Percentiles rank a stretch among this genome's conserved stretches.
phyloP scores from a whole-genome alignment of 1,140 invertebrate species.

The Mamestra configurata region DNA sequence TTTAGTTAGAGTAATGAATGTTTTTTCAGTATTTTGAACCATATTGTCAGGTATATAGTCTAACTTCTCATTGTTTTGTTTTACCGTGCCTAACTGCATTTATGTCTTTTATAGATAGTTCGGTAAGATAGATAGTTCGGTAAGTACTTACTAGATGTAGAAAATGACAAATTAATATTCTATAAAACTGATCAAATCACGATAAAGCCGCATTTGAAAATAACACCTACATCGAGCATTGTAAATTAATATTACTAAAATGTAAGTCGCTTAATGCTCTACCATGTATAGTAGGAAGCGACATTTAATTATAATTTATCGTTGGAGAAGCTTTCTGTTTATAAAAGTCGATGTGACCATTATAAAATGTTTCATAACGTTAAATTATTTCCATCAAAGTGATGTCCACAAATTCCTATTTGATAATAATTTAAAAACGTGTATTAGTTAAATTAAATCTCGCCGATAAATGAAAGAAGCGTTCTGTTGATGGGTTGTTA shows the following conservation, averaged over 20 bases:
- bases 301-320: conserved; percentile 43
- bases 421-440: conserved; percentile 54
- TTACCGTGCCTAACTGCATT: too few species aligned
- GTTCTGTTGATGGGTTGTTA: conserved; percentile 62
- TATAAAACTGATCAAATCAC: conserved; percentile 33
- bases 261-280: conserved; percentile 35
- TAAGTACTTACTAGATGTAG: too few species aligned
- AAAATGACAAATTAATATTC: background rate
- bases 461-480: conserved; percentile 63
- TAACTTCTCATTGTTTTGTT: too few species aligned
- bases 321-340: conserved; percentile 28
- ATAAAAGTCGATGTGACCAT: conserved; percentile 37
- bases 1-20: background rate
- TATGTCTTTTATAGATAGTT: too few species aligned
- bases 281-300: conserved; percentile 16
- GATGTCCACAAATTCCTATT: conserved; percentile 49
- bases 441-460: conserved; percentile 60
- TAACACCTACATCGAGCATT: background rate
- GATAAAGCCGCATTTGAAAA: conserved; percentile 17
- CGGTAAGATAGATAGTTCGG: too few species aligned
- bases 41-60: too few species aligned
- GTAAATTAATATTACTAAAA: conserved; percentile 18
- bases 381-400: conserved; percentile 52
- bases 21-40: background rate
- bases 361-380: conserved; percentile 52